Evolutionary conservation across 2,888 invertebrate genomes (phyloP).

Genomic region (Melanchra persicariae): DNA sequence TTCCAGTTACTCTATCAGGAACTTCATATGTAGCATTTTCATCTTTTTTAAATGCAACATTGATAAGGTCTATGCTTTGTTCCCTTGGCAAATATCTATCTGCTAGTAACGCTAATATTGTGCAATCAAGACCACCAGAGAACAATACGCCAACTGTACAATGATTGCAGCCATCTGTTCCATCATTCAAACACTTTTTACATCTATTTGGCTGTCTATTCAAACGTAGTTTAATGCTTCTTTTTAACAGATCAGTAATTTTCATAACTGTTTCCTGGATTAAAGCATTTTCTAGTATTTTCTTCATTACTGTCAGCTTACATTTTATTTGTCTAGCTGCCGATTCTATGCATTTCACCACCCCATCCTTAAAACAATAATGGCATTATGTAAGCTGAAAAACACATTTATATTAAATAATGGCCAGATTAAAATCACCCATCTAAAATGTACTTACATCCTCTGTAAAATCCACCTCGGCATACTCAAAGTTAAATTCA

Average conservation of each 20-base stretch:
- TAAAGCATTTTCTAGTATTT: slow-evolving; percentile 78
- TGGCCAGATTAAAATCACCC: slow-evolving; percentile 50
- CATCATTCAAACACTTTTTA: slow-evolving; percentile 88
- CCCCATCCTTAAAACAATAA: slow-evolving; percentile 74
- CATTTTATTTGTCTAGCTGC: slow-evolving; percentile 68
- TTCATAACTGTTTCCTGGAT: slow-evolving; percentile 83
- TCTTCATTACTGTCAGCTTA: slow-evolving; percentile 80
- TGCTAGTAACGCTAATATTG: slow-evolving; percentile 96
- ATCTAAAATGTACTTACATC: slow-evolving; percentile 68
- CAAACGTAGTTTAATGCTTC: slow-evolving; percentile 91
- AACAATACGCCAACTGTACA: slow-evolving; percentile 95
- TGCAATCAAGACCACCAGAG: slow-evolving; percentile 99
- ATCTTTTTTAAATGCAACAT: slow-evolving; percentile 96
- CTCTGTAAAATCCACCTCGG: slow-evolving; percentile 65
- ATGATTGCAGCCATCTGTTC: slow-evolving; percentile 86
- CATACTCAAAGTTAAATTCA: slow-evolving; percentile 74
- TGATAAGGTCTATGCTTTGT: slow-evolving; percentile 96
- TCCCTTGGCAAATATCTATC: slow-evolving; percentile 92
- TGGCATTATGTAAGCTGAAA: neutral
- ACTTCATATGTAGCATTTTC: slow-evolving; percentile 90
- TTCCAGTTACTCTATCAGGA: slow-evolving; percentile 96
- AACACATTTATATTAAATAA: slow-evolving; percentile 58
- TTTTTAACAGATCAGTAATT: slow-evolving; percentile 89
- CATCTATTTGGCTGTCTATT: slow-evolving; percentile 92
- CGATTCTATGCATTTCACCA: slow-evolving; percentile 75